Evolutionary conservation across 2,113 vertebrate species (phyloP).

Genomic region (Crocuta crocuta): DNA sequence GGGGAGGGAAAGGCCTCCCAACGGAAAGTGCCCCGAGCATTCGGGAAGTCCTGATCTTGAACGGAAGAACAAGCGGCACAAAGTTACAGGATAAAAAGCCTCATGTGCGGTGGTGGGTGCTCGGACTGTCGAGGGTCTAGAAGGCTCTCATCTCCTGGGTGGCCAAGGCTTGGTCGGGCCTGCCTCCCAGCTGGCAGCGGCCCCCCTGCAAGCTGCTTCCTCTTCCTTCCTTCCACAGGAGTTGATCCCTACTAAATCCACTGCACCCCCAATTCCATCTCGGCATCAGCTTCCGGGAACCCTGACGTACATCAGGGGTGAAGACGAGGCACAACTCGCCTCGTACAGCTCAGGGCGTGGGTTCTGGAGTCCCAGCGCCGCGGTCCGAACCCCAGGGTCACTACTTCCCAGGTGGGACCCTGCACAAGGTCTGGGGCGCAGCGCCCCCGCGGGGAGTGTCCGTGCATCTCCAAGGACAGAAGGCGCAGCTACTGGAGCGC

Average conservation of each 20-base stretch:
- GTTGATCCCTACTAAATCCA: neutral
- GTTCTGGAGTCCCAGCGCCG: neutral
- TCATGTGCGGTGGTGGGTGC: neutral
- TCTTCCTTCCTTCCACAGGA: neutral
- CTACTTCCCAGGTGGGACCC: neutral
- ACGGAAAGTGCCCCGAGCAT: rapidly evolving
- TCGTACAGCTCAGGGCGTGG: neutral
- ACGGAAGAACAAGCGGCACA: neutral
- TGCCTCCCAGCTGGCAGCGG: neutral
- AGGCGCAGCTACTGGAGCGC: rapidly evolving
- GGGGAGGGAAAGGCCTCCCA: neutral
- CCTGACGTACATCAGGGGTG: neutral
- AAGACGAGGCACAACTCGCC: rapidly evolving
- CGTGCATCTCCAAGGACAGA: neutral
- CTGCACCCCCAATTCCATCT: neutral
- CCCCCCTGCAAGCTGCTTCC: neutral
- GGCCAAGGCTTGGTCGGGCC: neutral
- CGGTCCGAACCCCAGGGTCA: no score
- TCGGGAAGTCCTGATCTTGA: neutral
- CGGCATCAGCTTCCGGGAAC: neutral
- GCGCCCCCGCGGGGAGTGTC: neutral
- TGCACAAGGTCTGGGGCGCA: neutral
- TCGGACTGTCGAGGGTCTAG: neutral
- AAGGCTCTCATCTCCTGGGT: neutral
- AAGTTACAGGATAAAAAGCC: neutral